phyloP scores from a whole-genome alignment of 2,113 vertebrate species.

The Equus przewalskii region DNA sequence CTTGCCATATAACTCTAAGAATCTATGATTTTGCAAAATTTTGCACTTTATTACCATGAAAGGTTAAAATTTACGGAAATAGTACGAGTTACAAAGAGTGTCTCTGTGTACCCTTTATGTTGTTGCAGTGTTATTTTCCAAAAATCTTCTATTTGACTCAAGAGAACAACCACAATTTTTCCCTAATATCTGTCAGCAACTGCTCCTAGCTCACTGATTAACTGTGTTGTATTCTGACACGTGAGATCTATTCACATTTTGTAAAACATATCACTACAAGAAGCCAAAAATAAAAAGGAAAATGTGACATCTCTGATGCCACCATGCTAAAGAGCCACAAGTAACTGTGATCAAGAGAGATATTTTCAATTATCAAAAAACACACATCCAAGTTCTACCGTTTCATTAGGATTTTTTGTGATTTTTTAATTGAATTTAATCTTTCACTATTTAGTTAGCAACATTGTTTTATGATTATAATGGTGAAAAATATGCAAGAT shows the following conservation, averaged over 20 bases:
- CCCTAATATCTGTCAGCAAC: neutral
- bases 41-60: neutral
- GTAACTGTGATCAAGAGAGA: neutral
- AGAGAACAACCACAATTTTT: neutral
- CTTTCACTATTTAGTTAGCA: neutral
- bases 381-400: neutral
- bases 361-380: neutral
- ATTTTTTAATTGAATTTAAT: slow-evolving; percentile 11
- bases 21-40: neutral
- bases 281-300: slow-evolving; percentile 8
- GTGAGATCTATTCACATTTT: neutral
- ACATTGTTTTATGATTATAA: neutral
- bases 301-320: neutral
- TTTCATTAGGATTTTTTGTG: neutral
- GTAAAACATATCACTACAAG: neutral
- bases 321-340: neutral
- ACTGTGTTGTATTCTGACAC: neutral
- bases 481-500: neutral
- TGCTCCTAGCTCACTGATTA: neutral
- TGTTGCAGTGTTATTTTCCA: neutral
- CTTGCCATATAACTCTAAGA: neutral
- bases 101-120: neutral
- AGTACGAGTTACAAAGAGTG: neutral
- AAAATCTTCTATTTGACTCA: slow-evolving; percentile 31
- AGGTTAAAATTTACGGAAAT: neutral